Conservation (phyloP, 2,113 vertebrate genomes). For the Larimichthys polyactis region DNA sequence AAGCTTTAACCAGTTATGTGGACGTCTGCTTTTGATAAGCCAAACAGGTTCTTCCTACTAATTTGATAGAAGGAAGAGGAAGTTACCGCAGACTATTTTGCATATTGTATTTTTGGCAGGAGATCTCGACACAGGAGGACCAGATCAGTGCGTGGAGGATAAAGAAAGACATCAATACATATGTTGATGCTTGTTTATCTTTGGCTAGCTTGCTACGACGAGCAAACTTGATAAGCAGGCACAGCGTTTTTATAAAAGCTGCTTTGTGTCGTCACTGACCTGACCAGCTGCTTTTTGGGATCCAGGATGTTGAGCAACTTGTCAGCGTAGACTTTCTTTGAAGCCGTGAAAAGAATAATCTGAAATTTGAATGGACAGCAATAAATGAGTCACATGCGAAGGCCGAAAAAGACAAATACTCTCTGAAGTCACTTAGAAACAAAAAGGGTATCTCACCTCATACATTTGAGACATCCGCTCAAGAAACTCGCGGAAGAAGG, state of each 20-base stretch:
- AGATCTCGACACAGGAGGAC: not conserved
- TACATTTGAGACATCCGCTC: slow-evolving; percentile 99
- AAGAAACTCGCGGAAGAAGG: slow-evolving; percentile 98
- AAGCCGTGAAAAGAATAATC: slow-evolving; percentile 99
- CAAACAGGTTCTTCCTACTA: slow-evolving; percentile 8
- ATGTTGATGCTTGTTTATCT: not conserved
- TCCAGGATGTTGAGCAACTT: slow-evolving; percentile 99
- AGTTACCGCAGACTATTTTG: not conserved
- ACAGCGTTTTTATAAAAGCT: not conserved
- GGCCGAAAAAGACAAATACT: not conserved
- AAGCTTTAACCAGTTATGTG: not conserved
- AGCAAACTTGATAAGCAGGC: not conserved
- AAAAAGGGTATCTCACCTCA: slow-evolving; percentile 86
- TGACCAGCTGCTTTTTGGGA: slow-evolving; percentile 98
- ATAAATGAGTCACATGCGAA: not conserved
- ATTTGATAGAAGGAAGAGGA: not conserved
- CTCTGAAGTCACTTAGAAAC: not conserved
- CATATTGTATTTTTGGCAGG: not conserved
- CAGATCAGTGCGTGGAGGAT: not conserved
- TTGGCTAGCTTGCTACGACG: not conserved
- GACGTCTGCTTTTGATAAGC: not conserved
- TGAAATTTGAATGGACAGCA: slow-evolving; percentile 65
- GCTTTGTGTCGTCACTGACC: slow-evolving; percentile 83
- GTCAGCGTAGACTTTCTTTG: slow-evolving; percentile 99
- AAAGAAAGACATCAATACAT: not conserved